phyloP scores from a whole-genome alignment of 1,140 invertebrate genomes.

The Onthophagus taurus region DNA sequence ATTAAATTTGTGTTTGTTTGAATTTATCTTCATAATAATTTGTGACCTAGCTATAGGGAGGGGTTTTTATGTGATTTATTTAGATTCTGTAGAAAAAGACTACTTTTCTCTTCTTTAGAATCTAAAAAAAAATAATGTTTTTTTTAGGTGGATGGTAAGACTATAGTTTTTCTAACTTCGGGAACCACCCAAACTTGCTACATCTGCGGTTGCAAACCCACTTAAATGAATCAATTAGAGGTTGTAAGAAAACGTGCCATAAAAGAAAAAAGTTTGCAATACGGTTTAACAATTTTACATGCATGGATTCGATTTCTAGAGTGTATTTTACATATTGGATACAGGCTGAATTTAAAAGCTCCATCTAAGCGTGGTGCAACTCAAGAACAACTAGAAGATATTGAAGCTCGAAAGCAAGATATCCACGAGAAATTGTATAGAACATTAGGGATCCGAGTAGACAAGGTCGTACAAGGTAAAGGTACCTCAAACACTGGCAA shows the following conservation, averaged over 20 bases:
- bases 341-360: not conserved
- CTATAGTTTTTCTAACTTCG: not conserved
- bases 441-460: conserved; percentile 17
- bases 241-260: not conserved
- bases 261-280: not conserved
- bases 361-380: not conserved
- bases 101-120: no score
- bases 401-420: not conserved
- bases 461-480: conserved; percentile 31
- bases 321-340: not conserved
- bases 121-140: no score
- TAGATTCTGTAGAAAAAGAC: no score
- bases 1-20: no score
- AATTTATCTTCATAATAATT: no score
- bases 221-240: not conserved
- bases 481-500: conserved; percentile 36
- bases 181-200: not conserved
- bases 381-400: not conserved
- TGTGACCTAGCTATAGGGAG: no score
- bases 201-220: not conserved
- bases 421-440: not conserved
- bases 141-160: not conserved
- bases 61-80: no score
- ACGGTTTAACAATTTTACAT: not conserved
- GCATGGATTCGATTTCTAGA: conserved; percentile 1